phyloP scores from a whole-genome alignment of 1,140 invertebrate genomes.

The Penaeus vannamei region DNA sequence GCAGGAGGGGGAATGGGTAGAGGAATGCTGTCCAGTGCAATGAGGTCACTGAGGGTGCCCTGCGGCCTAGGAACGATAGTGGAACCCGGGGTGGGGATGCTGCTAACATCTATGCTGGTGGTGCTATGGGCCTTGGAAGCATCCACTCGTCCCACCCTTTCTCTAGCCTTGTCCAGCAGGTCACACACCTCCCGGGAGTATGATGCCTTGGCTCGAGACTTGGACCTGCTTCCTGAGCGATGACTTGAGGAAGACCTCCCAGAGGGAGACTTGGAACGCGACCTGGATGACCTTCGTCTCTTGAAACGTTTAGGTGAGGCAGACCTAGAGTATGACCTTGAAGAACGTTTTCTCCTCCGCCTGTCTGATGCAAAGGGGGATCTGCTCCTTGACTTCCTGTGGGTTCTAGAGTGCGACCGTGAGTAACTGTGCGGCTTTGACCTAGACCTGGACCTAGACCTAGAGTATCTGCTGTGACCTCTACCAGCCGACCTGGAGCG shows the following conservation, averaged over 20 bases:
- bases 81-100: constrained; percentile 1
- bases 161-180: constrained; percentile 2
- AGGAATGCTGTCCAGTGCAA: constrained; percentile 47
- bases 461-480: not conserved
- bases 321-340: not conserved
- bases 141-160: constrained; percentile 6
- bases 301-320: not conserved
- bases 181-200: constrained; percentile 36
- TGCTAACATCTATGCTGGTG: constrained; percentile 1
- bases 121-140: constrained; percentile 5
- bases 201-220: constrained; percentile 17
- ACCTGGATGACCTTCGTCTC: constrained; percentile 11
- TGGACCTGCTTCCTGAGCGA: not conserved
- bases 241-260: not conserved
- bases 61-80: not conserved
- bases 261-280: not conserved
- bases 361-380: not conserved
- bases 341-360: not conserved
- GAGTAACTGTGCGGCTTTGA: not conserved
- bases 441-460: not conserved
- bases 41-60: not conserved
- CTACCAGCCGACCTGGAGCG: not conserved
- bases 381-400: not conserved
- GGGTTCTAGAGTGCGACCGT: not conserved
- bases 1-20: constrained; percentile 27